A percentile compares a stretch with the other conserved stretches of the same genome.
phyloP scores from a whole-genome alignment of 2,113 vertebrate genomes.

The Neolamprologus brichardi region DNA sequence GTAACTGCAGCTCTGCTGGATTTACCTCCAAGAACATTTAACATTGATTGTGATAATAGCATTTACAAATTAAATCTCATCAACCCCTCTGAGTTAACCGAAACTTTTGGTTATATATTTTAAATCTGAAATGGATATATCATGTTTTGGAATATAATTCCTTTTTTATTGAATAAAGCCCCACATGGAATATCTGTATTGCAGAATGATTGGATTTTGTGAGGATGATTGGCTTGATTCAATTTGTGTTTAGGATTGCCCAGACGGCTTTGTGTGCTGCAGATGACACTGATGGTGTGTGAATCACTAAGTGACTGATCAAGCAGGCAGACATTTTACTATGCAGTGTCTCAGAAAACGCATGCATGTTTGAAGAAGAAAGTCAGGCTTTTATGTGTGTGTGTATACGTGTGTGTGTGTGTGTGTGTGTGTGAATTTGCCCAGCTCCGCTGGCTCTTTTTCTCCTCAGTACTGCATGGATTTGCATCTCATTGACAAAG shows the following conservation, averaged over 20 bases:
- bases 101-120: background rate
- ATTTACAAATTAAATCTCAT: background rate
- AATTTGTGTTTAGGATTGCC: conserved; percentile 20
- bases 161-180: conserved; percentile 1
- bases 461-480: conserved; percentile 45
- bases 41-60: background rate
- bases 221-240: conserved; percentile 39
- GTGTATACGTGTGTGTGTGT: background rate
- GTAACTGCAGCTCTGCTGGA: background rate
- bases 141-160: background rate
- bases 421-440: background rate
- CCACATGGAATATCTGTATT: conserved; percentile 21
- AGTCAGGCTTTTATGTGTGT: conserved; percentile 9
- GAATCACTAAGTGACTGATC: conserved; percentile 18
- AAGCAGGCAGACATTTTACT: conserved; percentile 1
- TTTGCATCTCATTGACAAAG: conserved; percentile 64
- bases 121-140: background rate
- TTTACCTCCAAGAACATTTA: background rate
- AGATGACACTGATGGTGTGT: background rate
- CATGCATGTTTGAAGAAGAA: background rate
- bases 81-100: background rate
- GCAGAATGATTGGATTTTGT: conserved; percentile 39
- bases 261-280: background rate
- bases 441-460: conserved; percentile 1
- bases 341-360: background rate